Base-by-base conservation (phyloP, 2,797 vertebrate species). In the Chrysolophus pictus region DNA sequence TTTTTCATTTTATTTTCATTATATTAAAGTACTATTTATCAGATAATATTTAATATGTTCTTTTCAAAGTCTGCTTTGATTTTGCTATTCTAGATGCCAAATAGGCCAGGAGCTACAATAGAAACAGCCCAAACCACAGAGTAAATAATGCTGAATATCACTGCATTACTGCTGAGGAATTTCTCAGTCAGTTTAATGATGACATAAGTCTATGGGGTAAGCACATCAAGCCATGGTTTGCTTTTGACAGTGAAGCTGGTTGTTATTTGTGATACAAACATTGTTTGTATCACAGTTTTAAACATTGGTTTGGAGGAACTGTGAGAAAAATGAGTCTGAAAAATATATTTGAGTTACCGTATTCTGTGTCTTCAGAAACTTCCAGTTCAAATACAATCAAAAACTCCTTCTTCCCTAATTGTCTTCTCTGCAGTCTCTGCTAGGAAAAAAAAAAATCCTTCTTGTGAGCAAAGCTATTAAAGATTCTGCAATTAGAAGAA, bases 91-190 rank as follows among this genome's bases (percentile, higher is more conserved):
- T 82, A 96, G 96, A 87, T 53, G 21, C 76, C 44, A 77, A 76
- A 35, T 2, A 41, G 83, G 73, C 91, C 9, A 0, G 91, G 35
- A 41, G 42, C 35, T 23, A 14, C 17, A 0, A 53, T 88, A 10
- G 31, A 46, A 93, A 44, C 46, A 77, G 77, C 59, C 44, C 86
- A 26, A 55, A 59, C 22, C 53, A 80, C 14, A 44, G 81, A 7
- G 86, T 78, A 73, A 80, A 37, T 11, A 37, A 41, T 35, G 28
- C 37, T 58, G 71, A 95, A 51, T 77, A 51, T 35, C 49, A 81
- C 55, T 96, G 94, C 10, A 11, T 89, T 51, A 88, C 95, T 10
- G 97, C 98, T 11, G 97, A 98, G 71, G 96, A 98, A 16, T 97
- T 95, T 79, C 93, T 98, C 69, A 81, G 14, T 37, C 89, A 92